Conservation (phyloP, 2,113 vertebrate species). For the Macheiramphus alcinus region DNA sequence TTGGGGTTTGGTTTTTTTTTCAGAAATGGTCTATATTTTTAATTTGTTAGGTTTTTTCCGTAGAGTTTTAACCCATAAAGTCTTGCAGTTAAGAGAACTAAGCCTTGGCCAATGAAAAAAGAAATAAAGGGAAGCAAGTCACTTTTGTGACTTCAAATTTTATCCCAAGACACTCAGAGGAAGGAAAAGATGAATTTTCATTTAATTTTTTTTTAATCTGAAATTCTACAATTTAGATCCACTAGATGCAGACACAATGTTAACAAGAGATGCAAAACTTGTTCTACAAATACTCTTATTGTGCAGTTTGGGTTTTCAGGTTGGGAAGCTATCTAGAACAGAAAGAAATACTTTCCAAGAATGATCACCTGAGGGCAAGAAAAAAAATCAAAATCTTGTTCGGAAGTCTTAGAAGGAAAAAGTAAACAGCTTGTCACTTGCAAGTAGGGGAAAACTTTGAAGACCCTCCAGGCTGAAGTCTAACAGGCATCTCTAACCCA, state of each 20-base stretch:
- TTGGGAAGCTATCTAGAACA: background rate
- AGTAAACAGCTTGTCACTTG: background rate
- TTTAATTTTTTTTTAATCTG: background rate
- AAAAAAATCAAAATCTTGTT: background rate
- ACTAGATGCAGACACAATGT: background rate
- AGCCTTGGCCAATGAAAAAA: background rate
- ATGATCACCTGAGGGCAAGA: background rate
- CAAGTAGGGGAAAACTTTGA: background rate
- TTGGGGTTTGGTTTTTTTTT: background rate
- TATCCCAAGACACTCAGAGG: background rate
- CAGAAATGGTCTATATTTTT: background rate
- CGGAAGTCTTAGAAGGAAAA: background rate
- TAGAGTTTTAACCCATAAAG: background rate
- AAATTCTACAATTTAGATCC: background rate
- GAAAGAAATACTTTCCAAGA: background rate
- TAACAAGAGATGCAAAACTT: background rate
- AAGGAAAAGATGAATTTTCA: background rate
- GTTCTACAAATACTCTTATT: background rate
- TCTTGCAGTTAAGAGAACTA: background rate
- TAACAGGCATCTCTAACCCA: background rate
- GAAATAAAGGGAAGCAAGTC: background rate
- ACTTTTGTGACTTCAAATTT: background rate
- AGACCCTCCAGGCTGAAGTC: background rate
- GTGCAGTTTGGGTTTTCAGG: background rate
- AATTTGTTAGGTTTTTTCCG: background rate